phyloP scores from a whole-genome alignment of 2,797 vertebrate genomes.

The Apogon talboti region DNA sequence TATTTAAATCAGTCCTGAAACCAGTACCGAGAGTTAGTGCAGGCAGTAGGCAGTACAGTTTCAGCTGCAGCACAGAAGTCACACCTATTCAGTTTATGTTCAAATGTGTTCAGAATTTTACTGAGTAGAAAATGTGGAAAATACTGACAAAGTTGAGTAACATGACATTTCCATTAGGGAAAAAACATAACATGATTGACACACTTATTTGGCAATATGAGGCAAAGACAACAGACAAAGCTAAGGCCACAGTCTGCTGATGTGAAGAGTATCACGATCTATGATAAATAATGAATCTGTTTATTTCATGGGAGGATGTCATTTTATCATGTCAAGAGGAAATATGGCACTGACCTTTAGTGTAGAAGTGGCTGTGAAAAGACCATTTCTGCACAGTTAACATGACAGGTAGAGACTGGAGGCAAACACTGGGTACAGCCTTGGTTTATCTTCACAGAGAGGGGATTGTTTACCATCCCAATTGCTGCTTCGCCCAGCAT shows the following conservation, averaged over 20 bases:
- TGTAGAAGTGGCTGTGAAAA: conserved; percentile 23
- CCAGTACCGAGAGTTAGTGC: too few species aligned
- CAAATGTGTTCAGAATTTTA: too few species aligned
- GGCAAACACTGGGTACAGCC: conserved; percentile 31
- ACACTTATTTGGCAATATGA: too few species aligned
- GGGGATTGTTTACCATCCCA: neutral
- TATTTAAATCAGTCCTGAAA: too few species aligned
- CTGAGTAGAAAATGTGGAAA: too few species aligned
- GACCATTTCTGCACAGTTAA: conserved; percentile 25
- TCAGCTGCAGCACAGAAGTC: too few species aligned
- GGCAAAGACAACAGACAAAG: too few species aligned
- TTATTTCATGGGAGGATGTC: neutral
- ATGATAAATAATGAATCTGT: neutral
- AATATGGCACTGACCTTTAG: neutral
- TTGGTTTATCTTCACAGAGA: conserved; percentile 5
- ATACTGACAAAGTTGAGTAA: too few species aligned
- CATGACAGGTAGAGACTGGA: conserved; percentile 12
- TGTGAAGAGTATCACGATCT: conserved; percentile 14
- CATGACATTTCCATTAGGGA: too few species aligned
- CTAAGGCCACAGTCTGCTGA: neutral
- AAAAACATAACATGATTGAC: too few species aligned
- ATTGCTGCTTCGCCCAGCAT: neutral
- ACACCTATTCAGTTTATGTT: too few species aligned
- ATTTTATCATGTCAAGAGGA: conserved; percentile 5
- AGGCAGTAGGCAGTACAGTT: too few species aligned